Evolutionary conservation across 1,140 invertebrate genomes (phyloP).

Genomic region (Pinna nobilis): DNA sequence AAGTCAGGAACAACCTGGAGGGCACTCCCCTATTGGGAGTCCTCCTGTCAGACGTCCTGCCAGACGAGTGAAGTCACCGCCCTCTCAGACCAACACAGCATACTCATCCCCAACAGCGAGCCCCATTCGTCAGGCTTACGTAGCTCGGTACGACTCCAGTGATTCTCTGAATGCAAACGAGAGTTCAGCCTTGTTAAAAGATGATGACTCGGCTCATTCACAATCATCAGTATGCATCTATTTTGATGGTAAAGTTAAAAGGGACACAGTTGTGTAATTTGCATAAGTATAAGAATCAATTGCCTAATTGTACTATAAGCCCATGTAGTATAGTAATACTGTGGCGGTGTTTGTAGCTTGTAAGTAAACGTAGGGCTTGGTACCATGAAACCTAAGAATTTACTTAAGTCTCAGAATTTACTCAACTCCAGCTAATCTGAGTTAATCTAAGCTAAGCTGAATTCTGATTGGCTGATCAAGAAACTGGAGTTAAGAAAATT

Average conservation of each 20-base stretch:
- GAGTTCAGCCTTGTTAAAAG: slow-evolving; percentile 78
- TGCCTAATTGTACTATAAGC: too few species aligned
- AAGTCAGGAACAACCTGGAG: not conserved
- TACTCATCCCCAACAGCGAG: slow-evolving; percentile 16
- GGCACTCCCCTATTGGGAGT: not conserved
- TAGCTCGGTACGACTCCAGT: slow-evolving; percentile 41
- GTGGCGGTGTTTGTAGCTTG: too few species aligned
- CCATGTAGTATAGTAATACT: too few species aligned
- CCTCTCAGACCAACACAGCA: slow-evolving; percentile 43
- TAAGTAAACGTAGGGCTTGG: too few species aligned
- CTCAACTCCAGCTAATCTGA: too few species aligned
- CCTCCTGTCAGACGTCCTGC: slow-evolving; percentile 16
- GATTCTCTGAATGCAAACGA: slow-evolving; percentile 80
- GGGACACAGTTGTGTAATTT: slow-evolving; percentile 10
- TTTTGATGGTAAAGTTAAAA: slow-evolving; percentile 76
- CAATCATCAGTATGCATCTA: slow-evolving; percentile 82
- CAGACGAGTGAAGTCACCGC: slow-evolving; percentile 49
- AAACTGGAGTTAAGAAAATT: too few species aligned
- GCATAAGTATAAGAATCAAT: too few species aligned
- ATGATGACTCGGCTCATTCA: slow-evolving; percentile 77
- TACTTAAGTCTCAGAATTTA: too few species aligned
- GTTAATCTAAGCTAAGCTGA: too few species aligned
- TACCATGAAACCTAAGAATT: too few species aligned
- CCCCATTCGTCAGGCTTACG: slow-evolving; percentile 23
- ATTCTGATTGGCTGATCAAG: too few species aligned